A percentile compares a stretch with the other conserved stretches of the same genome.
These are phyloP conservation scores for Apocrypta bakeri DNA, from an alignment of 1,140 invertebrate genomes.

Conservation along the genomic window DNA sequence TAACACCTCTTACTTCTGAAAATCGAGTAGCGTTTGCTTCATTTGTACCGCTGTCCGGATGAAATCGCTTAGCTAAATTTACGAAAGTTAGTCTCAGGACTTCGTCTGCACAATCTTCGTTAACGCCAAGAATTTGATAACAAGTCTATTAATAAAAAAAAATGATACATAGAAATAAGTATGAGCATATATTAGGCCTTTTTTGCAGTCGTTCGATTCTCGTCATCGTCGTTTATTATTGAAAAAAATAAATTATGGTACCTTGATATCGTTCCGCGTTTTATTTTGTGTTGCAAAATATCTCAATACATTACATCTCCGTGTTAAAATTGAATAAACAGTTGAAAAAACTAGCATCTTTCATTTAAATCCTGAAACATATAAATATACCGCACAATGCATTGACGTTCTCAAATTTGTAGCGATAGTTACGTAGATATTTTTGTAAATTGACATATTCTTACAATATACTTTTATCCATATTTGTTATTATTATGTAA, in stretches of 20 bases:
- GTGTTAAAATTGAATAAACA: neutral
- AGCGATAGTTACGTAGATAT: no score
- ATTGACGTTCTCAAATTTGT: no score
- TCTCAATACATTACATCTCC: neutral
- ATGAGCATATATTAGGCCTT: no score
- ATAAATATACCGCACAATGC: no score
- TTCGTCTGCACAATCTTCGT: conserved; percentile 81
- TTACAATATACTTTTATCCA: no score
- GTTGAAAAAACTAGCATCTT: neutral
- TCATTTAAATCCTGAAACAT: neutral
- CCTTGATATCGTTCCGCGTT: neutral
- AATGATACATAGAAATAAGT: no score
- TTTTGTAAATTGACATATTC: no score
- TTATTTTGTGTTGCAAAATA: neutral
- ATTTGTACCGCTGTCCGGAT: conserved; percentile 84
- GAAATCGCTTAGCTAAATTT: conserved; percentile 84
- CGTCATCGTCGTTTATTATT: no score
- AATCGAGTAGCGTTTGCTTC: conserved; percentile 83
- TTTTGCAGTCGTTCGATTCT: no score
- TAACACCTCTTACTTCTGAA: conserved; percentile 78
- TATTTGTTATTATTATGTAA: no score
- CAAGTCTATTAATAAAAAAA: conserved; percentile 76
- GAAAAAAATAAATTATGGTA: no score
- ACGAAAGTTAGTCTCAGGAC: conserved; percentile 83
- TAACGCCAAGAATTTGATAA: conserved; percentile 79